phyloP scores from a whole-genome alignment of 1,140 invertebrate species.

The Onthophagus taurus region DNA sequence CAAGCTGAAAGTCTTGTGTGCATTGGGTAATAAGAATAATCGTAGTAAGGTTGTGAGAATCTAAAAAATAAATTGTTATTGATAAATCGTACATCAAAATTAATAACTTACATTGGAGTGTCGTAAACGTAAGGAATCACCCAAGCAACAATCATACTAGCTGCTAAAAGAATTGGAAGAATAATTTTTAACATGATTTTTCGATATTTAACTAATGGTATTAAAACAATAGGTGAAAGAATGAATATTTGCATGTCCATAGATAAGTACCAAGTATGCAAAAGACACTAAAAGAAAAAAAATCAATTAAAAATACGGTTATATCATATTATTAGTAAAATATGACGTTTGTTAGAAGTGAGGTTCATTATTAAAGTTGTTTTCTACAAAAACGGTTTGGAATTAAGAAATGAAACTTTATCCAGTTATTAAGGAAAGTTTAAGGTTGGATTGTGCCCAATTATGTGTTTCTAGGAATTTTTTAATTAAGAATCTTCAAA shows the following conservation, averaged over 20 bases:
- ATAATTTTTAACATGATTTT: slow-evolving; percentile 3
- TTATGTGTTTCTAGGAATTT: too few relatives aligned
- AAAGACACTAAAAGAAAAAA: slow-evolving; percentile 45
- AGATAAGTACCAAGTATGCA: slow-evolving; percentile 47
- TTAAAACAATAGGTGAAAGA: slow-evolving; percentile 44
- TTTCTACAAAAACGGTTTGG: too few relatives aligned
- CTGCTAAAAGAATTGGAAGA: slow-evolving; percentile 1
- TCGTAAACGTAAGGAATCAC: slow-evolving; percentile 8
- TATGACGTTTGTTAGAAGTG: too few relatives aligned
- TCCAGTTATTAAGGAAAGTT: too few relatives aligned
- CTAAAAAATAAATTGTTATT: neutral
- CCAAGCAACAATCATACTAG: neutral
- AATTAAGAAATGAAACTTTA: too few relatives aligned
- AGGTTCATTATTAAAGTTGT: too few relatives aligned
- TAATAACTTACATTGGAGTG: slow-evolving; percentile 4
- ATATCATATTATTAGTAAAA: neutral
- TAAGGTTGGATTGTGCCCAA: too few relatives aligned
- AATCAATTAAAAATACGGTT: slow-evolving; percentile 6
- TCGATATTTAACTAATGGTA: slow-evolving; percentile 23
- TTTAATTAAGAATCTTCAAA: too few relatives aligned
- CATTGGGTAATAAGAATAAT: slow-evolving; percentile 9
- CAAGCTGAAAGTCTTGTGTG: slow-evolving; percentile 10
- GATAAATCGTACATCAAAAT: neutral
- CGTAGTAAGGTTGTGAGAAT: slow-evolving; percentile 3
- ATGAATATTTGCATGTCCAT: slow-evolving; percentile 67